Base-by-base conservation (phyloP, 2,797 vertebrate genomes). In the Artibeus lituratus region DNA sequence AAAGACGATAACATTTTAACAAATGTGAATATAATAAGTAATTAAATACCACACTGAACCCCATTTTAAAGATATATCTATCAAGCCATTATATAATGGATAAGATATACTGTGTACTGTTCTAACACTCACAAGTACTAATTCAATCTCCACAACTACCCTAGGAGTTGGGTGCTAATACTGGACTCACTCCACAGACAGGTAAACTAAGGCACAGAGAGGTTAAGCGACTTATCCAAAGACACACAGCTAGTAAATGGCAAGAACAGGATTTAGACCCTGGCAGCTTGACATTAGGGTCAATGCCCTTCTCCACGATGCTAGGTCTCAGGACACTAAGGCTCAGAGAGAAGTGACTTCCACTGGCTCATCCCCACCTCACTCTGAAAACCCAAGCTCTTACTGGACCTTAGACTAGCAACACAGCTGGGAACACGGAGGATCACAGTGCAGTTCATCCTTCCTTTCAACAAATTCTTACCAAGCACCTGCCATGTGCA, bases 1-100 rank as follows among this genome's bases (percentile, higher is more conserved):
- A 87, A 83, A 18, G n/a, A 55, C 73, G 42, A 92, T 14, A 29
- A 16, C 44, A 53, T 90, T 84, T 78, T 95, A 89, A 94, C 22
- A 86, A 88, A 82, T 80, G 37, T 55, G 62, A 90, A 78, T 44
- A 42, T 65, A 65, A 70, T n/a, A 94, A 87, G 91, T 72, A 72
- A 67, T 47, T 87, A 73, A 90, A 67, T 37, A 77, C 9, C 67
- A 74, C 42, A 55, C 3, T 19, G 18, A 73, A 74, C 84, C 53
- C n/a, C 21, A 7, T 72, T 82, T 83, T 80, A 65, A 32, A 87
- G 51, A 22, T 73, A 10, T 24, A 32, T 59, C 26, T 6, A 12
- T 47, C 39, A 42, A 81, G 39, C 22, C 26, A 37, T 49, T 76
- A 37, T 22, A 24, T 37, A 44, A 29, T 7, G 44, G 51, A 11